Percentiles rank a stretch among this genome's conserved stretches.
Conservation (phyloP, 2,797 vertebrate genomes). For the Discoglossus pictus region DNA sequence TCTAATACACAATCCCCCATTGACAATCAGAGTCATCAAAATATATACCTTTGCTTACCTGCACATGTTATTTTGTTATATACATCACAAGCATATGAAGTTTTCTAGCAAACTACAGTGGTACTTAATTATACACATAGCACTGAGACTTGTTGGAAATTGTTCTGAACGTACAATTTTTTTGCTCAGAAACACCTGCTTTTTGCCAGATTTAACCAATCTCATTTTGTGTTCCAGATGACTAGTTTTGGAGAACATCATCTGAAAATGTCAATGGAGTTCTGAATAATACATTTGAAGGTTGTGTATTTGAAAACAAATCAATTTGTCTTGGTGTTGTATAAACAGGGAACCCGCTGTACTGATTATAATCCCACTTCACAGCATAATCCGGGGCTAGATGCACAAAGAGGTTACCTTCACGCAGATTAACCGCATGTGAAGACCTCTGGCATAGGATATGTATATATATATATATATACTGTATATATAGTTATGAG, state of each 20-base stretch:
- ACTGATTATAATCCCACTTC: slow-evolving; percentile 45
- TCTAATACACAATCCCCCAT: no score
- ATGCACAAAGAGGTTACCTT: slow-evolving; percentile 44
- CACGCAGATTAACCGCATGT: slow-evolving; percentile 33
- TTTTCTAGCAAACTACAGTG: no score
- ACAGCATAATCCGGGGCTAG: slow-evolving; percentile 35
- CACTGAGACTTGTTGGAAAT: no score
- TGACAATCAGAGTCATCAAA: no score
- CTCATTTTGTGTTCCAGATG: slow-evolving; percentile 46
- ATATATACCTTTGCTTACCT: no score
- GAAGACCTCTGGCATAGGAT: background rate
- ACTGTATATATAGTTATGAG: no score
- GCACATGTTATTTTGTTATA: no score
- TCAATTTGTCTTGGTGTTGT: slow-evolving; percentile 43
- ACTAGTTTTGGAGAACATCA: slow-evolving; percentile 50
- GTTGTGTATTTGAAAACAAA: slow-evolving; percentile 49
- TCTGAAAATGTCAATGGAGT: slow-evolving; percentile 48
- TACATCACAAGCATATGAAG: no score
- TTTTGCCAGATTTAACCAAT: slow-evolving; percentile 25
- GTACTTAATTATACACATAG: no score
- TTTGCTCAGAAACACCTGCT: slow-evolving; percentile 9
- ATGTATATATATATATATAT: no score
- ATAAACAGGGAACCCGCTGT: slow-evolving; percentile 35
- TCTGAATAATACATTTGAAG: slow-evolving; percentile 45
- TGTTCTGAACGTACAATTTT: background rate